These are phyloP conservation scores for Orchestia grillus DNA, from an alignment of 1,140 invertebrate species.

Conservation along the genomic window DNA sequence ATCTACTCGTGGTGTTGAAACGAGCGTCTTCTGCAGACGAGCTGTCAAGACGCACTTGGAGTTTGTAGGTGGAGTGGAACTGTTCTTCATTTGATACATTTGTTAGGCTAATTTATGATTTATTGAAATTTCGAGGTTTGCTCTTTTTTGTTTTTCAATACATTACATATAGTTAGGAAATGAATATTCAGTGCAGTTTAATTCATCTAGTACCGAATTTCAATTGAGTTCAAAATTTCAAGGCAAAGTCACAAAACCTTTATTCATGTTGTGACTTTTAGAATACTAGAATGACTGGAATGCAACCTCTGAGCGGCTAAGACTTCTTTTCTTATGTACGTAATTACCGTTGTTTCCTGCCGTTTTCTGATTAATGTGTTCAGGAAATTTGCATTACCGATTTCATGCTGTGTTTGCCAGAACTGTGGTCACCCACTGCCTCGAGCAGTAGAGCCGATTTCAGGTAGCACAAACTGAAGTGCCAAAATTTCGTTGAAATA, in stretches of 20 bases:
- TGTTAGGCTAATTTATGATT: too few species aligned
- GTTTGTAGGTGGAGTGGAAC: too few species aligned
- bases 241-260: background rate
- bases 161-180: background rate
- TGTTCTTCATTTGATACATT: too few species aligned
- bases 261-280: background rate
- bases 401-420: background rate
- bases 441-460: background rate
- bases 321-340: background rate
- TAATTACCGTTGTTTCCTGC: background rate
- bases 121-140: too few species aligned
- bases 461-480: background rate
- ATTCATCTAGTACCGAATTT: background rate
- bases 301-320: background rate
- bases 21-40: too few species aligned
- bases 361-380: background rate
- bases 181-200: background rate
- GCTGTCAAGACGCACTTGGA: too few species aligned
- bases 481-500: background rate
- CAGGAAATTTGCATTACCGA: background rate
- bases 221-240: background rate
- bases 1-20: too few species aligned
- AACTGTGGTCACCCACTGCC: background rate
- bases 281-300: background rate
- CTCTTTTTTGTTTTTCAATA: too few species aligned